A percentile compares a stretch with the other conserved stretches of the same genome.
phyloP scores from a whole-genome alignment of 2,113 vertebrate genomes.

The Otocyon megalotis region DNA sequence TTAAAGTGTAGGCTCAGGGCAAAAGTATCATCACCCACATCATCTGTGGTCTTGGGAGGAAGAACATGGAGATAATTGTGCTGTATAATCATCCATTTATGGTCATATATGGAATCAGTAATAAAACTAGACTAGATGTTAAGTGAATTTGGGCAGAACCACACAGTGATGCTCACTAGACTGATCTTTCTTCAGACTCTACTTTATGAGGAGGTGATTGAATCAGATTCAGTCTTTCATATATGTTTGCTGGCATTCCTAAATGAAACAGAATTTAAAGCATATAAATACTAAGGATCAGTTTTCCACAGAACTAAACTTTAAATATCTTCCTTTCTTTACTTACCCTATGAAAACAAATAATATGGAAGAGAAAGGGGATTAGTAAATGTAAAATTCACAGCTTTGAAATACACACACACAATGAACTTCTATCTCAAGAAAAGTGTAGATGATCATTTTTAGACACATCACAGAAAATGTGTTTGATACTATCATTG shows the following conservation, averaged over 20 bases:
- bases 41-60: not conserved
- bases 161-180: not conserved
- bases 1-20: not conserved
- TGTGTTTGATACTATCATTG: not conserved
- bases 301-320: not conserved
- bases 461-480: not conserved
- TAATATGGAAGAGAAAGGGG: not conserved
- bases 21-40: not conserved
- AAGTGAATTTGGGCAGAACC: not conserved
- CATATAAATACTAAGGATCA: not conserved
- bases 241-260: not conserved
- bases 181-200: not conserved
- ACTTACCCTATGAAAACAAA: not conserved
- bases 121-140: not conserved
- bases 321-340: not conserved
- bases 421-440: not conserved
- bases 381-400: not conserved
- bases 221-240: not conserved
- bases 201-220: not conserved
- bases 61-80: fast-evolving
- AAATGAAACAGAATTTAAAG: slow-evolving; percentile 43
- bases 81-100: not conserved
- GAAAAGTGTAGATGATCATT: not conserved
- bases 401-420: not conserved
- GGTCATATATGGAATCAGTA: not conserved